Conservation (phyloP, 2,113 vertebrate genomes). For the Rhadina sibilatrix region DNA sequence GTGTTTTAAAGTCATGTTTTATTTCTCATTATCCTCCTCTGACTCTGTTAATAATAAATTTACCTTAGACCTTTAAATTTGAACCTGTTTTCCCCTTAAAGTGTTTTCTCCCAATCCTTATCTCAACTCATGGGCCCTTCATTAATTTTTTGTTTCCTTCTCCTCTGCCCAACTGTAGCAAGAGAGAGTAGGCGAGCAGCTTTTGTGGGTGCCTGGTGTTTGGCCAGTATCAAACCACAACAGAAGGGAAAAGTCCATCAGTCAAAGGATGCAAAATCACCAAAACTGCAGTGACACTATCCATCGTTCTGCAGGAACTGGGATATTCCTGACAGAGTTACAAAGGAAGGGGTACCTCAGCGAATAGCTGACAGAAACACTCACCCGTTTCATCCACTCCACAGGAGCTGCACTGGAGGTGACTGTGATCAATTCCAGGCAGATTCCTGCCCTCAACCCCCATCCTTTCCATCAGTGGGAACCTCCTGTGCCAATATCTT, state of each 20-base stretch:
- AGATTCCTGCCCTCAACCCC: neutral
- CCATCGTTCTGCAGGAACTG: neutral
- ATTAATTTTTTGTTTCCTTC: neutral
- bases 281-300: neutral
- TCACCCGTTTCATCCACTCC: rapidly evolving
- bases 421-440: neutral
- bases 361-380: neutral
- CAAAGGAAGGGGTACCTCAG: neutral
- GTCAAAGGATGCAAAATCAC: neutral
- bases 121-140: neutral
- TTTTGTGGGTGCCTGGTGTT: neutral
- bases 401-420: neutral
- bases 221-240: neutral
- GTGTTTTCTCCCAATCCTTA: neutral
- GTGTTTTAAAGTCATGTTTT: neutral
- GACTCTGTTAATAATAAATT: neutral
- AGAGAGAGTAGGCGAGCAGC: neutral
- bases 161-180: neutral
- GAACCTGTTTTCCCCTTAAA: neutral
- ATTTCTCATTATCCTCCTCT: neutral
- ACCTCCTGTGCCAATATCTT: neutral
- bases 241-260: neutral
- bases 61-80: neutral
- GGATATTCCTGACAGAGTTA: neutral
- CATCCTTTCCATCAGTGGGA: neutral